Conservation (phyloP, 2,888 invertebrate species). For the Gryllus longicercus region DNA sequence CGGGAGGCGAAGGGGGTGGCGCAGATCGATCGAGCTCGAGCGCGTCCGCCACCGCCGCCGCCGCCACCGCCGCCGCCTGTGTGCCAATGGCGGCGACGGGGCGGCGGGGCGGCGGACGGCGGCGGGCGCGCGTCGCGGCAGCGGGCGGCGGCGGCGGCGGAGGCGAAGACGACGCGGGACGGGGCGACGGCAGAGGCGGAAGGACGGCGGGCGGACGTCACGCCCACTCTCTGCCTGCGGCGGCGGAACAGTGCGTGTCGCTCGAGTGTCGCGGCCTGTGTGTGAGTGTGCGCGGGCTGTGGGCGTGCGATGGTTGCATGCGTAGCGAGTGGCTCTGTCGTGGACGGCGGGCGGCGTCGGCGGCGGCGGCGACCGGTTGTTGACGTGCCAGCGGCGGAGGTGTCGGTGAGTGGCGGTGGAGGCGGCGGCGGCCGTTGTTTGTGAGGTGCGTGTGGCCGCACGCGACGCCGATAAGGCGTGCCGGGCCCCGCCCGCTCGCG, state of each 20-base stretch:
- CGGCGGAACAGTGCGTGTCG: slow-evolving; percentile 6
- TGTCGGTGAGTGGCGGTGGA: neutral
- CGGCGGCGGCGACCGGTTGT: neutral
- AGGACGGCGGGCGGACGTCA: neutral
- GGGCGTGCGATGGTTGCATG: too few relatives aligned
- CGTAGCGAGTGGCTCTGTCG: neutral
- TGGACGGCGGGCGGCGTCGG: neutral
- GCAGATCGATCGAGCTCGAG: slow-evolving; percentile 9
- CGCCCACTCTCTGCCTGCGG: neutral
- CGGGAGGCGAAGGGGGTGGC: neutral
- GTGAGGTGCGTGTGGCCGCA: too few relatives aligned
- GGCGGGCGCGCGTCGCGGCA: neutral
- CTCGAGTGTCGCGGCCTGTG: neutral
- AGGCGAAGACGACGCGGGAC: neutral
- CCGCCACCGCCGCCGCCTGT: neutral
- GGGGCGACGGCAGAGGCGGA: neutral
- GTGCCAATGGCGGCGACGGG: slow-evolving; percentile 5
- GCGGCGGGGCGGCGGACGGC: neutral
- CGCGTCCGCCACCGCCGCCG: neutral
- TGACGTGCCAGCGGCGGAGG: neutral
- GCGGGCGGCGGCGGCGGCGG: neutral
- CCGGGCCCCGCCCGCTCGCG: too few relatives aligned
- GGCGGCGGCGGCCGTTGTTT: too few relatives aligned
- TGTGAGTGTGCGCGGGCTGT: neutral
- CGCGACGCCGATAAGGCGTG: too few relatives aligned